A percentile compares a stretch with the other conserved stretches of the same genome.
Conservation (phyloP, 2,113 vertebrate species). For the Syrmaticus mikado region DNA sequence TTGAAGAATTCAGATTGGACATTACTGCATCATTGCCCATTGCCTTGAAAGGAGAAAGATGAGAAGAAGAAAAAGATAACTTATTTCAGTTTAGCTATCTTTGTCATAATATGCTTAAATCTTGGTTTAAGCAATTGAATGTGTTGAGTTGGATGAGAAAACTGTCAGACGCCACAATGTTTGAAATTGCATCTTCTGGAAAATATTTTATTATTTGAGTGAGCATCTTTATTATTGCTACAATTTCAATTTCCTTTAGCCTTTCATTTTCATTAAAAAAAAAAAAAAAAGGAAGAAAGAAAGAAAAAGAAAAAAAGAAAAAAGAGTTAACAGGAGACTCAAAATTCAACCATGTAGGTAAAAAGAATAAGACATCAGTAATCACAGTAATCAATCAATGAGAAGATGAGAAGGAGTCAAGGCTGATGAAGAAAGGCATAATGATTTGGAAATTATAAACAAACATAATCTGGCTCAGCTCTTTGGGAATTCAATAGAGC, state of each 20-base stretch:
- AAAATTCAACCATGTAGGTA: not conserved
- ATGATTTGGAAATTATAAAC: not conserved
- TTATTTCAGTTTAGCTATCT: not conserved
- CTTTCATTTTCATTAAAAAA: not conserved
- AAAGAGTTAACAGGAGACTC: not conserved
- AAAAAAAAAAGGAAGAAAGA: not conserved
- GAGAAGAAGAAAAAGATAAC: not conserved
- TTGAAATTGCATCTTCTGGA: not conserved
- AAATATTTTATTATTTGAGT: not conserved
- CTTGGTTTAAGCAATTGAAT: not conserved
- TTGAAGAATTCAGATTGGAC: accelerated
- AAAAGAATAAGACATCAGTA: not conserved
- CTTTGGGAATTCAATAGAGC: not conserved
- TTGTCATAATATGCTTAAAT: not conserved
- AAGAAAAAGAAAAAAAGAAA: too few species aligned
- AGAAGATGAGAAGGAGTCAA: not conserved
- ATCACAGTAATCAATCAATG: not conserved
- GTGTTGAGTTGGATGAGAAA: not conserved
- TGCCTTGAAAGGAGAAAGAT: not conserved
- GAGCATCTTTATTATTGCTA: not conserved
- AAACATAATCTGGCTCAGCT: not conserved
- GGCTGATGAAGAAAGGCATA: not conserved
- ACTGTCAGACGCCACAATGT: not conserved
- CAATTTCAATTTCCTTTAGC: not conserved
- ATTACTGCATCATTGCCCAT: not conserved